These are phyloP conservation scores for Portevinia maculata DNA, from an alignment of 2,888 invertebrate genomes.

Conservation along the genomic window DNA sequence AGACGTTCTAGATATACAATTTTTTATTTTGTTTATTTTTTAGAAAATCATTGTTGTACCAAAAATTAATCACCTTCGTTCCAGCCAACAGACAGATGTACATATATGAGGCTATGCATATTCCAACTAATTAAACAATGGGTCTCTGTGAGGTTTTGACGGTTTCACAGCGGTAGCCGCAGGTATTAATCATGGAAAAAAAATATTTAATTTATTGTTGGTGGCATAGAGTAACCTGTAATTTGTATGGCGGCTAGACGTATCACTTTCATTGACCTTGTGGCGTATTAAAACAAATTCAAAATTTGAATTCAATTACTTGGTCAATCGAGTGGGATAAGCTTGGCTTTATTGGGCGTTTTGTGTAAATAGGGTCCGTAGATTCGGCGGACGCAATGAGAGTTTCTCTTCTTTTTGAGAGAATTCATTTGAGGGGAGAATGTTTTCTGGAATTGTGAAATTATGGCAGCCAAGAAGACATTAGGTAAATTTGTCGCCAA, in stretches of 20 bases:
- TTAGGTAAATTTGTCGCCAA: no score
- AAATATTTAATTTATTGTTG: slow-evolving; percentile 10
- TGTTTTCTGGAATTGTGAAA: not conserved
- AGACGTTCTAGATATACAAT: slow-evolving; percentile 4
- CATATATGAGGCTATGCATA: slow-evolving; percentile 38
- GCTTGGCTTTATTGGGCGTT: not conserved
- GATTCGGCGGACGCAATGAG: not conserved
- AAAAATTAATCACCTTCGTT: slow-evolving; percentile 67
- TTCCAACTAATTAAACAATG: slow-evolving; percentile 71
- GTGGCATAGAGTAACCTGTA: slow-evolving; percentile 34
- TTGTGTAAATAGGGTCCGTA: slow-evolving; percentile 4
- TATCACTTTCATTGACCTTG: slow-evolving; percentile 54
- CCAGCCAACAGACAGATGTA: slow-evolving; percentile 32
- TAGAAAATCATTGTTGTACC: slow-evolving; percentile 41
- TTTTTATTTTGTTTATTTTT: slow-evolving; percentile 18
- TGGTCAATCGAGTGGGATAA: not conserved
- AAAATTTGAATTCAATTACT: not conserved
- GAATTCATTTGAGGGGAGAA: not conserved
- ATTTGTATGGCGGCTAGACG: slow-evolving; percentile 42
- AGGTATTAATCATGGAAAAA: slow-evolving; percentile 62
- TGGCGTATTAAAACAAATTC: not conserved
- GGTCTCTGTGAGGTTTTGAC: slow-evolving; percentile 47
- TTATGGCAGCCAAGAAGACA: no score
- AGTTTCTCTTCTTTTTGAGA: not conserved
- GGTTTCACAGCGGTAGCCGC: slow-evolving; percentile 38